Base-by-base conservation (phyloP, 2,797 vertebrate species). In the Onychomys arenicola region DNA sequence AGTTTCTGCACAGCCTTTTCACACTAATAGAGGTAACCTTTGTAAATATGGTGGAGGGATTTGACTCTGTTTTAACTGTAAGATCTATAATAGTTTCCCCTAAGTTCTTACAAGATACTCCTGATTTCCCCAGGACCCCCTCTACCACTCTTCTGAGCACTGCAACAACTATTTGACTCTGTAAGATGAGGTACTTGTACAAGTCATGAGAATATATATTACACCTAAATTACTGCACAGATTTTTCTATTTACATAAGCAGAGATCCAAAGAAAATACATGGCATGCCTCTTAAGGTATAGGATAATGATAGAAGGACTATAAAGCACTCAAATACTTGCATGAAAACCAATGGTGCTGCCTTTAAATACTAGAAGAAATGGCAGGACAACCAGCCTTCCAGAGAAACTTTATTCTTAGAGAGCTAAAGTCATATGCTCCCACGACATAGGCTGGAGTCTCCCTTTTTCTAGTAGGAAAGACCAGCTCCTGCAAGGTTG, bases 331-430 rank as follows among this genome's bases (percentile, higher is more conserved):
- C 21, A 91, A 57, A 61, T 34, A 37, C 91, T 93, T 96, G 27
- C 19, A n/a, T 63, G 80, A 85, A 40, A 19, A 5, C 13, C 43
- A 86, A 3, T 69, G 37, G 8, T 83, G 21, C 21, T 59, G 40
- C 67, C 6, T 85, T 91, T 57, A 88, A 95, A 77, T 88, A 49
- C 49, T 84, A 27, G 14, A 92, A 93, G 16, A 11, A 9, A 10
- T 78, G 59, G 29, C 29, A 92, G 40, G 78, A 46, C 16, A 75
- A 32, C 32, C 55, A 19, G 19, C 77, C 52, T 59, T 82, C 88
- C 14, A 90, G 37, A 94, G 16, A 93, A 81, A 65, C 17, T 14
- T 93, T 77, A n/a, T n/a, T 61, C 43, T 92, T 91, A 69, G 37
- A 91, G 10, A 6, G 13, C 78, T 82, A 80, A 95, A 91, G 25